These are phyloP conservation scores for Rhinolophus sinicus DNA, from an alignment of 2,113 vertebrate species.

Conservation along the genomic window DNA sequence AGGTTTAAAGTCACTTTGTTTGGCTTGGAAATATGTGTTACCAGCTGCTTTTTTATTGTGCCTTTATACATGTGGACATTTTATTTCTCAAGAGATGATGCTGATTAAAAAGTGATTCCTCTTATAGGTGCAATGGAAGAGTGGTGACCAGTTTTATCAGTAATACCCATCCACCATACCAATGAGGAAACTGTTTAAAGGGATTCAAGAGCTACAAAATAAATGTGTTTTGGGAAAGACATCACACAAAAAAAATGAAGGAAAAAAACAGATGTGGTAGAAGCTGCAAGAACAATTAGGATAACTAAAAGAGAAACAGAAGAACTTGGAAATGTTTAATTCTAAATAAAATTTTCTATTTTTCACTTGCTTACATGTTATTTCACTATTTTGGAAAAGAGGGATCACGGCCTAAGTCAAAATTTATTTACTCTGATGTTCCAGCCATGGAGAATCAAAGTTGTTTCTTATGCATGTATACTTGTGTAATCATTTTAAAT, in stretches of 20 bases:
- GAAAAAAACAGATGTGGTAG: neutral
- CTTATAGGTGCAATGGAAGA: neutral
- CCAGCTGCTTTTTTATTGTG: neutral
- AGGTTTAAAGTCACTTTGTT: neutral
- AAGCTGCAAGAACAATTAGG: neutral
- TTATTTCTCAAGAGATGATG: conserved; percentile 21
- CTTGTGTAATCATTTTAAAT: neutral
- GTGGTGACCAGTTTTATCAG: neutral
- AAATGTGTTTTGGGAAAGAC: neutral
- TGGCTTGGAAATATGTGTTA: neutral
- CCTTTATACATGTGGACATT: neutral
- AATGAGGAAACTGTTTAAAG: neutral
- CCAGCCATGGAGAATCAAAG: neutral
- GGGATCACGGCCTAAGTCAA: neutral
- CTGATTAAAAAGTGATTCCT: neutral
- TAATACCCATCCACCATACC: too few species aligned
- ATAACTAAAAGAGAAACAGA: neutral
- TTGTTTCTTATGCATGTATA: neutral
- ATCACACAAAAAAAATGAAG: neutral
- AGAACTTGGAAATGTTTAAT: neutral
- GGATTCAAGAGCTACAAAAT: neutral
- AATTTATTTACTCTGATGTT: neutral
- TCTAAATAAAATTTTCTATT: neutral
- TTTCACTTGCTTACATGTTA: conserved; percentile 5
- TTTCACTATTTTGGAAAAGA: neutral